These are phyloP conservation scores for Gallinago undulata DNA, from an alignment of 2,113 vertebrate genomes.

Conservation along the genomic window DNA sequence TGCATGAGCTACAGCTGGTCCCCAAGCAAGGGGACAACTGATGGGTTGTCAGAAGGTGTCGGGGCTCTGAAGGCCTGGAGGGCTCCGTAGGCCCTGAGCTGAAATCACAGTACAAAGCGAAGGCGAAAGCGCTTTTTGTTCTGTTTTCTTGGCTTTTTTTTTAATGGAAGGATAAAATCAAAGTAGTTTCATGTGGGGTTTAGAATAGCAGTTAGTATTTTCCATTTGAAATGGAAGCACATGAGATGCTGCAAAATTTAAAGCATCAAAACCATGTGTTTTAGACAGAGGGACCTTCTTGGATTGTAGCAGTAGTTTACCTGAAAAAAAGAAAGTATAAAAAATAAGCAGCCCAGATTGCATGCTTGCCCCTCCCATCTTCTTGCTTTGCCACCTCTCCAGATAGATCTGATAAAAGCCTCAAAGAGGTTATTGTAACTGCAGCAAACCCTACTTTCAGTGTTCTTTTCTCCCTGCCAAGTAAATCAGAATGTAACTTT, in stretches of 20 bases:
- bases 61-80: neutral
- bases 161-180: neutral
- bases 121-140: neutral
- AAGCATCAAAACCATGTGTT: neutral
- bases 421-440: neutral
- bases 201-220: neutral
- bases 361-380: neutral
- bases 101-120: neutral
- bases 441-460: neutral
- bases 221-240: neutral
- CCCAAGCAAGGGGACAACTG: neutral
- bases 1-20: neutral
- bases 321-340: neutral
- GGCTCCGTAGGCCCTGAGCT: neutral
- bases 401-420: neutral
- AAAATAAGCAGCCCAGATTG: neutral
- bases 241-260: neutral
- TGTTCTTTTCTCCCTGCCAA: conserved; percentile 3
- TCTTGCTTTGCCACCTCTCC: neutral
- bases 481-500: neutral
- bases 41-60: neutral
- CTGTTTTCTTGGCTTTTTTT: neutral
- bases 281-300: neutral
- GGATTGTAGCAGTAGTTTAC: neutral
- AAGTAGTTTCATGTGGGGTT: neutral